phyloP scores from a whole-genome alignment of 2,113 vertebrate species.

The rabbit (Oryctolagus cuniculus) region mOryCun1.1 NC_091437.1:52443001-52443500 shows the following conservation, averaged over 20 bases:
- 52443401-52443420: not conserved
- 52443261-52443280: not conserved
- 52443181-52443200: not conserved
- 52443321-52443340: not conserved
- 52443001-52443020: not conserved
- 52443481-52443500: too few species aligned
- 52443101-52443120: not conserved
- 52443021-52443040: not conserved
- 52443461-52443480: not conserved
- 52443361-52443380: not conserved
- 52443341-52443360: not conserved
- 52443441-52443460: not conserved
- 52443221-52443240: not conserved
- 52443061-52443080: not conserved
- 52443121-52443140: not conserved
- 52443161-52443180: not conserved
- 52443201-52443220: not conserved
- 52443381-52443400: not conserved
- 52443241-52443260: not conserved
- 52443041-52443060: not conserved
- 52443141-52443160: not conserved
- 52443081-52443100: not conserved
- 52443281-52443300: not conserved
- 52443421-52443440: not conserved
- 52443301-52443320: not conserved